These are phyloP conservation scores for Ciconia maguari DNA, from an alignment of 2,113 vertebrate species.

Conservation along the genomic window DNA sequence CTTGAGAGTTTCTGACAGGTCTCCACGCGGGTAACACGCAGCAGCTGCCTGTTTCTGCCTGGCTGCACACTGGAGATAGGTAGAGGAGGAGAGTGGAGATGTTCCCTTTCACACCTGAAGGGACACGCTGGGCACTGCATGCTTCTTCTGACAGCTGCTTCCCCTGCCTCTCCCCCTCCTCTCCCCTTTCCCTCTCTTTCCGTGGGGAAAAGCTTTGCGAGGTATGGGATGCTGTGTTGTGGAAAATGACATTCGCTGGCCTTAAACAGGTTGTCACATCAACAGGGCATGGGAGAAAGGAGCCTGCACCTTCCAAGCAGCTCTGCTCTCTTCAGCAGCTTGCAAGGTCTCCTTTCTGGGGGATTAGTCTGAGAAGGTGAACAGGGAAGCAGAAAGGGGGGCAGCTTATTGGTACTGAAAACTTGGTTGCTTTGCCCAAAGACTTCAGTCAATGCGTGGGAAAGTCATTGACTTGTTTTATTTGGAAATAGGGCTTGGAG, in stretches of 20 bases:
- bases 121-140: rapidly evolving
- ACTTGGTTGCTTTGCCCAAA: background rate
- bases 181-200: background rate
- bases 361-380: background rate
- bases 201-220: background rate
- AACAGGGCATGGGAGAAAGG: background rate
- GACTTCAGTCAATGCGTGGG: background rate
- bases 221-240: no score
- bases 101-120: background rate
- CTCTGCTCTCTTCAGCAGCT: background rate
- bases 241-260: background rate
- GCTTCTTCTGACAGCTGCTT: background rate
- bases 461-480: background rate
- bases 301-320: background rate
- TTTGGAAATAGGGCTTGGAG: background rate
- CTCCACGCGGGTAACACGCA: rapidly evolving
- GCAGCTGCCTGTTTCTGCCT: background rate
- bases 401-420: background rate
- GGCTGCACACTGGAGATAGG: background rate
- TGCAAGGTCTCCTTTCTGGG: background rate
- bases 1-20: background rate
- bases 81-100: background rate
- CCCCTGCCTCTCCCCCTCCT: background rate
- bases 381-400: background rate
- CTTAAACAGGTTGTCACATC: background rate